Evolutionary conservation across 2,888 invertebrate genomes (phyloP), one percentile per base, ranked within the genome.

Genomic region (Liposcelis brunnea): DNA sequence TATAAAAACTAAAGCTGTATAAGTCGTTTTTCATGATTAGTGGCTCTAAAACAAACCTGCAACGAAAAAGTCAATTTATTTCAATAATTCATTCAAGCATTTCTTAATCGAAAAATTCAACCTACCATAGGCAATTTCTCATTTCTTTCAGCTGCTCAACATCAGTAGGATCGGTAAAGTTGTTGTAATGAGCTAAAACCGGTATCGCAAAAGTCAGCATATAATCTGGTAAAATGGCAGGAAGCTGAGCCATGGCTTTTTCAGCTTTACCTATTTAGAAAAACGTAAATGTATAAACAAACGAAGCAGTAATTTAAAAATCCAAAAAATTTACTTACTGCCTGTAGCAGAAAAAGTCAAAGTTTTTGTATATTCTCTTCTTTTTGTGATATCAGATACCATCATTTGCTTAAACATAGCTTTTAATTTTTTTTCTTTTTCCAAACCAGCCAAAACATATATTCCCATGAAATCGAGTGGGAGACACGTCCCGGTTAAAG

Each of bases 131-230:
- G 62, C 93, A 93, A 57, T 85, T 80, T 57, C 84, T 80, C 50
- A 90, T 71, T 49, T 73, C 67, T 64, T 81, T 80, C 46, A 95
- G 70, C 56, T 90, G 84, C 18, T 70, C 66, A 14, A 81, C 70
- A 58, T 87, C 83, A 56, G 81, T 76, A 64, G 80, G 75, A 51
- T 75, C 70, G 43, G 79, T 80, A 60, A 83, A 86, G 53, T 77
- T 74, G 5, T 89, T 84, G 64, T 91, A 86, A 62, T 95, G 93
- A n/a, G 94, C 84, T 48, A 97, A 70, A 44, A 97, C 77, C 42
- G 95, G 90, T 54, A 95, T 82, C n/a, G 91, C 86, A 66, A 94
- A 95, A 52, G 93, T 89, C 58, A 97, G 68, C 80, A 93, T 91
- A 62, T 94, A 95, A 68, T 97, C 97, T 45, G 97, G 95, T 64